Conservation (phyloP, 2,797 vertebrate genomes). For the Bucorvus abyssinicus region DNA sequence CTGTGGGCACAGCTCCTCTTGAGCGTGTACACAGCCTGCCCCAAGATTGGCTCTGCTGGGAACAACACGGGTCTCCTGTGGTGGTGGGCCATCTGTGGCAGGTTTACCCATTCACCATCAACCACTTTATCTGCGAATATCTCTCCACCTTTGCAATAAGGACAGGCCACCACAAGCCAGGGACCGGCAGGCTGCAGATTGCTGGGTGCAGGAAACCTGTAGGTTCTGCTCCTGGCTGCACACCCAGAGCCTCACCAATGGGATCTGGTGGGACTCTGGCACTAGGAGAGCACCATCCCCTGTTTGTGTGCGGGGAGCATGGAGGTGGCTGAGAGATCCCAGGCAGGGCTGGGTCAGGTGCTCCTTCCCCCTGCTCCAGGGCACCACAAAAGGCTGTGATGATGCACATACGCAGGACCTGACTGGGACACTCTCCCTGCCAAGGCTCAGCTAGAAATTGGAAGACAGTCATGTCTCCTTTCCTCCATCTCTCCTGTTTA, state of each 20-base stretch:
- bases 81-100: background rate
- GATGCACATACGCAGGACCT: background rate
- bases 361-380: background rate
- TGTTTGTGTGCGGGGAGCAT: fast-evolving
- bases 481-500: background rate
- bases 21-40: background rate
- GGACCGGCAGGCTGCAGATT: background rate
- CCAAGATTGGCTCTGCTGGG: background rate
- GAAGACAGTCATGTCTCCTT: background rate
- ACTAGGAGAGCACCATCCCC: background rate
- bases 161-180: background rate
- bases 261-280: background rate
- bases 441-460: background rate
- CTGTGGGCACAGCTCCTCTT: background rate
- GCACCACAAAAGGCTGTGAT: background rate
- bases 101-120: background rate
- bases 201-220: background rate
- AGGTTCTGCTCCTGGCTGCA: background rate
- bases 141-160: background rate
- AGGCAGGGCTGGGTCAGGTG: background rate
- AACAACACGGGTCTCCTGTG: background rate
- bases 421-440: background rate
- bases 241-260: background rate
- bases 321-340: background rate
- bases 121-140: background rate